Evolutionary conservation across 2,113 vertebrate genomes (phyloP), one percentile per base, ranked within the genome.

Genomic region (Nerophis ophidion): DNA sequence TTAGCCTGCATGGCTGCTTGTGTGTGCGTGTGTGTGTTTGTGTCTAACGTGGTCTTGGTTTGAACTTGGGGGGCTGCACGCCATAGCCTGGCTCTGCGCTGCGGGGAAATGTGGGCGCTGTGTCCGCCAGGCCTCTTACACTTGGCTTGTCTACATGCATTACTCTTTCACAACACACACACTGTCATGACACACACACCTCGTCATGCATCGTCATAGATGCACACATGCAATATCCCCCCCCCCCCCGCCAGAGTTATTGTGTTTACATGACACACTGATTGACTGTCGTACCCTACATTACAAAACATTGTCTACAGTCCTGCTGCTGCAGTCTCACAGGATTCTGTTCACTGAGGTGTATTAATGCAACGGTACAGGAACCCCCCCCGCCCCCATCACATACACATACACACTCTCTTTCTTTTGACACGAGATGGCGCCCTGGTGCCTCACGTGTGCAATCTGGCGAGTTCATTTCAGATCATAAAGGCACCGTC

Each of bases 81-180:
- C 40, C 85, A 82, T 79, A 81, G 63, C 72, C 75, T 58, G 38
- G 57, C 77, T 80, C 74, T 62, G 71, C 79, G 83, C 81, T 83
- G 70, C 67, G 66, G 80, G 83, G 81, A 82, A 75, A 86, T 79
- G 81, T 84, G 81, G 85, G 82, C 80, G 82, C 80, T 74, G 81
- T 85, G 74, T 81, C 86, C 85, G 79, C 83, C 79, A 86, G 84
- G 78, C 80, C 80, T 86, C 77, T 86, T 84, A 85, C 82, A 87
- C 83, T 83, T 81, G 81, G 80, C 82, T 80, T 87, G 82, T 88
- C 83, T 69, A 81, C 71, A 82, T 77, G 78, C 53, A 86, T 86
- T 87, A 88, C 76, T 71, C 77, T 68, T 48, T 55, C 51, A 16
- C 47, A 38, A 86, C 74, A 74, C 75, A 67, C 47, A 35, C 54